These are phyloP conservation scores for Dichetophora obliterata DNA, from an alignment of 2,888 invertebrate species.

Conservation along the genomic window DNA sequence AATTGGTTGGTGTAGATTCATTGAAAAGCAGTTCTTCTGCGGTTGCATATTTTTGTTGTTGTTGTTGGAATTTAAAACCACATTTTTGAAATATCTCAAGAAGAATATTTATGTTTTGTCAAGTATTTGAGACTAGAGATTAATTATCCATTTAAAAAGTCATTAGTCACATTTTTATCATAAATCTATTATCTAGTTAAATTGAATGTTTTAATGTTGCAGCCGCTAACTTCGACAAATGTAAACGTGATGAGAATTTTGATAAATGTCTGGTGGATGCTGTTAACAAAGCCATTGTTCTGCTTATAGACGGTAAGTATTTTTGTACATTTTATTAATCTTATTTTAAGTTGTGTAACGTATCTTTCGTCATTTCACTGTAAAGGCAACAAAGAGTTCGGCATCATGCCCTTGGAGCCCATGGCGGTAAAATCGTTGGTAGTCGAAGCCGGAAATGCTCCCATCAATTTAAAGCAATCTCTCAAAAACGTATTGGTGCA, in stretches of 20 bases:
- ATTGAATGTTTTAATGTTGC: constrained; percentile 25
- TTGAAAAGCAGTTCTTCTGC: neutral
- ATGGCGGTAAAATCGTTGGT: constrained; percentile 73
- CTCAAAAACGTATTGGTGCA: constrained; percentile 77
- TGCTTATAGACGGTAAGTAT: constrained; percentile 73
- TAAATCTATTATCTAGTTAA: neutral
- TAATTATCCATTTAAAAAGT: neutral
- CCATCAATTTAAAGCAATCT: constrained; percentile 77
- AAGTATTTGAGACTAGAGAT: no score
- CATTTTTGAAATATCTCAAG: neutral
- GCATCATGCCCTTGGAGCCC: constrained; percentile 76
- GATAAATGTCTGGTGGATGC: constrained; percentile 74
- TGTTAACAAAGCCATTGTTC: constrained; percentile 72
- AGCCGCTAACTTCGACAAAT: constrained; percentile 72
- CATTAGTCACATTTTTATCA: neutral
- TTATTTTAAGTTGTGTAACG: neutral
- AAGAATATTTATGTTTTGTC: neutral
- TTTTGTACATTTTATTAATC: no score
- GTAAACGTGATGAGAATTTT: constrained; percentile 73
- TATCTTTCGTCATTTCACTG: no score
- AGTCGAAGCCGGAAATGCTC: constrained; percentile 74
- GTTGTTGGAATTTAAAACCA: neutral
- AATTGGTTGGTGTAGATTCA: neutral
- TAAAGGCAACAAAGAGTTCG: constrained; percentile 74
- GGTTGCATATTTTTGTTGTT: neutral